These are phyloP conservation scores for Phymastichus coffea DNA, from an alignment of 1,140 invertebrate genomes.

Conservation along the genomic window DNA sequence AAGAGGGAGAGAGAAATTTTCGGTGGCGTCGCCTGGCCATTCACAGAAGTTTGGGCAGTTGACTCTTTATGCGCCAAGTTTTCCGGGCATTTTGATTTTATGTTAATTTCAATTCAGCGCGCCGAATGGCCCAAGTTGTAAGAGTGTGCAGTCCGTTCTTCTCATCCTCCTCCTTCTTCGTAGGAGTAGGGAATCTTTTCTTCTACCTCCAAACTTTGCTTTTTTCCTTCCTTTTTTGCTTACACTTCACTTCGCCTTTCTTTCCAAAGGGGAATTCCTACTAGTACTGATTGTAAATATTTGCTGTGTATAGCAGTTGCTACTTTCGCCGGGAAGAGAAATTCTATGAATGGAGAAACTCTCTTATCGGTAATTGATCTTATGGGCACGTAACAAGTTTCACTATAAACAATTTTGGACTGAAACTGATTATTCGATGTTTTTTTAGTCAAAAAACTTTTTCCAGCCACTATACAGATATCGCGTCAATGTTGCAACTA, in stretches of 20 bases:
- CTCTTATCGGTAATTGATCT: no score
- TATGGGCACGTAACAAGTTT: no score
- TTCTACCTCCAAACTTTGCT: background rate
- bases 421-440: no score
- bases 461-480: no score
- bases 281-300: no score
- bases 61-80: constrained; percentile 56
- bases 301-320: no score
- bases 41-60: constrained; percentile 53
- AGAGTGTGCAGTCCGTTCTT: constrained; percentile 42
- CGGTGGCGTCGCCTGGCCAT: constrained; percentile 48
- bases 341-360: no score
- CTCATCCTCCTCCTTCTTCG: background rate
- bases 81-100: constrained; percentile 54
- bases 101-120: constrained; percentile 57
- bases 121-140: constrained; percentile 43
- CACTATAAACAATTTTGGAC: no score
- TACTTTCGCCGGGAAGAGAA: no score
- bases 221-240: background rate
- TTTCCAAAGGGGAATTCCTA: no score
- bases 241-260: background rate
- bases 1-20: constrained; percentile 35
- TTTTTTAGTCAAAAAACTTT: no score
- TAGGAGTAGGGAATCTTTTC: background rate
- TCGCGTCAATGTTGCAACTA: no score